A percentile compares a stretch with the other conserved stretches of the same genome.
Conservation (phyloP, 2,888 invertebrate species). For the Lochmaea crataegi region DNA sequence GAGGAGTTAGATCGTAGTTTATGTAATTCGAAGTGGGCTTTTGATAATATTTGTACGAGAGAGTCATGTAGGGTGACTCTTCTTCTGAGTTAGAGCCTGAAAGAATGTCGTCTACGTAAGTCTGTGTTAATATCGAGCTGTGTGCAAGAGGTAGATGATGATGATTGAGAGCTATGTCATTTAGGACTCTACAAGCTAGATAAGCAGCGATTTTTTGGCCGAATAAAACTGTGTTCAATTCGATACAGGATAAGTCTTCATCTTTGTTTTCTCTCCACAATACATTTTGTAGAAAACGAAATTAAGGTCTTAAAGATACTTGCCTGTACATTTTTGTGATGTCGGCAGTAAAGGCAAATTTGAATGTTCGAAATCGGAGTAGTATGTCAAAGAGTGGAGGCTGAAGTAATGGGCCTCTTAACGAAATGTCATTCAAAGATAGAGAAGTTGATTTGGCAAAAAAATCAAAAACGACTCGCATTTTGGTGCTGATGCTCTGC, state of each 20-base stretch:
- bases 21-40: not conserved
- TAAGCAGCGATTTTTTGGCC: constrained; percentile 2
- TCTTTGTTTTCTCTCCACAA: constrained; percentile 25
- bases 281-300: constrained; percentile 26
- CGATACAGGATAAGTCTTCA: constrained; percentile 18
- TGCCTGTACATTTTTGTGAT: constrained; percentile 34
- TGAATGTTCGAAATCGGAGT: constrained; percentile 25
- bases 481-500: too few relatives aligned
- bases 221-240: constrained; percentile 34
- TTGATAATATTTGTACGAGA: not conserved
- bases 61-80: not conserved
- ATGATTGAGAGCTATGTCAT: too few relatives aligned
- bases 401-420: too few relatives aligned
- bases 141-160: too few relatives aligned
- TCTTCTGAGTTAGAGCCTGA: not conserved
- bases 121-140: too few relatives aligned
- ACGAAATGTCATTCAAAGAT: constrained; percentile 25
- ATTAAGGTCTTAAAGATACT: constrained; percentile 13
- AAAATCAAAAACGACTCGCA: too few relatives aligned
- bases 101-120: too few relatives aligned
- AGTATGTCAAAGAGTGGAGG: constrained; percentile 34
- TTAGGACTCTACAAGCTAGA: too few relatives aligned
- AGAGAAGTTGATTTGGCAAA: constrained; percentile 17
- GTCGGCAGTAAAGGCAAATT: constrained; percentile 27
- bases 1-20: not conserved